Evolutionary conservation across 2,113 vertebrate species (phyloP), one percentile per base, ranked within the genome.

Genomic region (Anhinga anhinga): DNA sequence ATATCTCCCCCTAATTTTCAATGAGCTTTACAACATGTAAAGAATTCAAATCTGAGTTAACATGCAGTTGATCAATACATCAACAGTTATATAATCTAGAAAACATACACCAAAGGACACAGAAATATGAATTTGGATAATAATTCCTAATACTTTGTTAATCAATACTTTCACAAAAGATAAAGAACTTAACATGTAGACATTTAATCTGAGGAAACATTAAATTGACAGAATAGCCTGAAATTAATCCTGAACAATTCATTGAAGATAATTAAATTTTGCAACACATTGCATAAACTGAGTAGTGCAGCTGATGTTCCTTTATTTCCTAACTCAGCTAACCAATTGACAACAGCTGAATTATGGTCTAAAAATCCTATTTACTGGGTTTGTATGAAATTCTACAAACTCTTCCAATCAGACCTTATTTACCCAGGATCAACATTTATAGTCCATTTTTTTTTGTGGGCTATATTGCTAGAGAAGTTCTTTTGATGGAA

Each of bases 71-170:
- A 58, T 88, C 50, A 59, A n/a, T 74, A 38, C 15, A n/a, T 53
- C 65, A 79, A 27, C 21, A 61, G 9, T 29, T 71, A 29, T 3
- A 44, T 55, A 65, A 80, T 23, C 19, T 36, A 86, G 50, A 56
- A 55, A 70, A 91, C 7, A 2, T 56, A 63, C 0, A 0, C 10
- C 38, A 72, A 49, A 67, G 15, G 13, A 53, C 6, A 45, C 0
- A 7, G 32, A 83, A 63, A 73, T 86, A 16, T 69, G 32, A 89
- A 45, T 36, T 25, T 11, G 34, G 52, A 76, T 4, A 74, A 44
- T 56, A 84, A 85, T 71, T 91, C 19, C 16, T 50, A 58, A 32
- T 50, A 55, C 5, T 81, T 83, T 50, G 8, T 66, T 91, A 86
- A 76, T 32, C 9, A 67, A 42, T 12, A 30, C 34, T 52, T 66